Evolutionary conservation across 2,888 invertebrate species (phyloP), one percentile per base, ranked within the genome.

Genomic region (Eremobia ochroleuca): DNA sequence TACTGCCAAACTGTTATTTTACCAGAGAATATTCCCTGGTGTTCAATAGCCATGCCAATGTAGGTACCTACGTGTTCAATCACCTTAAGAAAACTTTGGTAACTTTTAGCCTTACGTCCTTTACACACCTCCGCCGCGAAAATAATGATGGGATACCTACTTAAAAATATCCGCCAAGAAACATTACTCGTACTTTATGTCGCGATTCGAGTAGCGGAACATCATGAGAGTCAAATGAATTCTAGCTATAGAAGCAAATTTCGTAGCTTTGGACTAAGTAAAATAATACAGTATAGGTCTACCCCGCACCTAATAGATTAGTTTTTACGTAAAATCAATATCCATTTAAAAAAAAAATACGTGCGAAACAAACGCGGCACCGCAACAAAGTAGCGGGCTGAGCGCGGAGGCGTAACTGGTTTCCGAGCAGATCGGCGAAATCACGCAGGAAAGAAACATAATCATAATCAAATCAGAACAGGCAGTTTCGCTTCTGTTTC

Each of bases 1-100:
- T 28, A 31, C 55, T 11, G 40, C 3, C 25, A 9, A 69, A 37
- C 70, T 61, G 61, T 68, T 68, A 59, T 77, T 77, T 15, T 40
- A 34, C 13, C 49, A 28, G 13, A 8, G 34, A 59, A 49, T 43
- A 67, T 58, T 40, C 40, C n/a, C 40, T 58, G 13, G 46, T 5
- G 8, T 18, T 31, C 31, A n/a, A 58, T 65, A 28, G 46, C 21
- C 0, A 37, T 25, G 25, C 11, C 1, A n/a, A 2, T 28, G 46
- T 74, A 65, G 37, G 9, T 52, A 52, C 52, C 0, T 59, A 21
- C 59, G 8, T 59, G 59, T 15, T 2, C 2, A 59, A 28, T 28
- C 1, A 18, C 31, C 6, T 31, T 58, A 18, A 28, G 18, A 31
- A 59, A 52, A 52, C 4, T 9, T 52, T 25, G 9, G 3, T 25